phyloP scores from a whole-genome alignment of 1,140 invertebrate species.

The Chionoecetes opilio region DNA sequence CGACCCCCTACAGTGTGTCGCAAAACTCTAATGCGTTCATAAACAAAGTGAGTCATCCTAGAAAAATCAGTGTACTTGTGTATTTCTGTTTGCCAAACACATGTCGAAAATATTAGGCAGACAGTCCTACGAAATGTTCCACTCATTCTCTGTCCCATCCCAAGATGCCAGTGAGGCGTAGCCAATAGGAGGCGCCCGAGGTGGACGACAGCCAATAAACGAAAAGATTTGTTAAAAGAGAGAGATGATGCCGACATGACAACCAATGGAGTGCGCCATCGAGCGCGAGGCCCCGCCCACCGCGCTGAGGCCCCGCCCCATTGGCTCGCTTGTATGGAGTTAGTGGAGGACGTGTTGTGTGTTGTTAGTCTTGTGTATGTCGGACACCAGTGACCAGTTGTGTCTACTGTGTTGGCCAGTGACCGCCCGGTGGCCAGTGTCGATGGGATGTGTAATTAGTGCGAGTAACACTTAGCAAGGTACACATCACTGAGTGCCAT shows the following conservation, averaged over 20 bases:
- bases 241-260: conserved; percentile 65
- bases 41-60: conserved; percentile 80
- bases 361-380: conserved; percentile 80
- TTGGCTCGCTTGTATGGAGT: conserved; percentile 80
- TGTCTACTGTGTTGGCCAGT: conserved; percentile 81
- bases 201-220: conserved; percentile 65
- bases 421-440: conserved; percentile 79
- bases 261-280: conserved; percentile 57
- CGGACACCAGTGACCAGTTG: conserved; percentile 78
- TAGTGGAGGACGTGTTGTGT: conserved; percentile 79
- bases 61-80: conserved; percentile 81
- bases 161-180: conserved; percentile 79
- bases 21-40: conserved; percentile 65
- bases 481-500: conserved; percentile 77
- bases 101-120: conserved; percentile 81
- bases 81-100: conserved; percentile 81
- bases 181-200: conserved; percentile 72
- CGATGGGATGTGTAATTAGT: conserved; percentile 79
- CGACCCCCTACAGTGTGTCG: conserved; percentile 59
- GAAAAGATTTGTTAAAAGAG: conserved; percentile 78
- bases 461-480: conserved; percentile 74
- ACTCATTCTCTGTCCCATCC: conserved; percentile 81
- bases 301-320: conserved; percentile 73
- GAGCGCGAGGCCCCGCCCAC: conserved; percentile 61
- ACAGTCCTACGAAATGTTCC: conserved; percentile 81